Conservation (phyloP, 1,140 invertebrate genomes). For the Camponotus floridanus region DNA sequence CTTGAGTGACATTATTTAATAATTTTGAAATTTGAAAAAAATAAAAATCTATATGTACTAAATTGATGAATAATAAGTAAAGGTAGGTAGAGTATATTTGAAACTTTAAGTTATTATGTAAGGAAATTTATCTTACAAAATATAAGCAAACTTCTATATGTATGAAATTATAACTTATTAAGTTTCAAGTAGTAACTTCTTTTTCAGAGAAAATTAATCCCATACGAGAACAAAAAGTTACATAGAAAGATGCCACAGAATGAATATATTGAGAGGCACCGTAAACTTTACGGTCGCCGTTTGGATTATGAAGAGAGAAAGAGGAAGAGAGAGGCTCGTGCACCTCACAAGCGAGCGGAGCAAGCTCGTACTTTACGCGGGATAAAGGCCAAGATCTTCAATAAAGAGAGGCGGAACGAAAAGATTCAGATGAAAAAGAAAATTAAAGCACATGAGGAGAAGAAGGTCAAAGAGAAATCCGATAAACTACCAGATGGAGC, state of each 20-base stretch:
- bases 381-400: conserved; percentile 99
- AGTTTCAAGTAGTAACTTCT: conserved; percentile 10
- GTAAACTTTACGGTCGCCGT: conserved; percentile 97
- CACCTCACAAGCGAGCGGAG: conserved; percentile 95
- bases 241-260: conserved; percentile 97
- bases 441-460: conserved; percentile 96
- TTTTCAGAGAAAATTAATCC: conserved; percentile 51
- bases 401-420: conserved; percentile 98
- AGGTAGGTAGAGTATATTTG: neutral
- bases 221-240: neutral
- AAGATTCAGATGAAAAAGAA: conserved; percentile 99
- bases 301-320: conserved; percentile 99
- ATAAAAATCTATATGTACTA: too few species aligned
- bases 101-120: too few species aligned
- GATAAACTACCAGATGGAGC: conserved; percentile 96
- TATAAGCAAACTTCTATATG: conserved; percentile 6
- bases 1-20: too few species aligned
- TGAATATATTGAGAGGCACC: conserved; percentile 99
- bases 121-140: neutral
- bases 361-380: conserved; percentile 97
- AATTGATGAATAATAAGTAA: too few species aligned
- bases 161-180: conserved; percentile 2
- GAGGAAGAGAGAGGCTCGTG: conserved; percentile 97
- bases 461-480: conserved; percentile 94
- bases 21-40: too few species aligned